phyloP scores from a whole-genome alignment of 2,888 invertebrate species.

The Limnephilus auricula region DNA sequence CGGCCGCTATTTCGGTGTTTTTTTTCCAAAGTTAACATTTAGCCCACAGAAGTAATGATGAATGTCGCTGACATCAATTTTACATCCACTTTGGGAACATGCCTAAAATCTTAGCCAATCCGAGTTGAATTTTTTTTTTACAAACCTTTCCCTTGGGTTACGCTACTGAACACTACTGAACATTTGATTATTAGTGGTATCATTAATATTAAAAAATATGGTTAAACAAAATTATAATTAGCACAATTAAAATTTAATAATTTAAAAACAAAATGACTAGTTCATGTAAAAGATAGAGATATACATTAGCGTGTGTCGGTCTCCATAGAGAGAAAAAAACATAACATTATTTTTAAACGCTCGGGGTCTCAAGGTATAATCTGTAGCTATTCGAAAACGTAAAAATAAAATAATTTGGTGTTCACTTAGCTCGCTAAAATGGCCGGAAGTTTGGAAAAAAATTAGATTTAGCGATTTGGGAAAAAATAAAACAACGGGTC shows the following conservation, averaged over 20 bases:
- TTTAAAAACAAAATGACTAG: no score
- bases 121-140: background rate
- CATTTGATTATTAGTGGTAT: background rate
- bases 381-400: no score
- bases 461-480: no score
- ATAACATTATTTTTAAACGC: no score
- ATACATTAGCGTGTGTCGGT: no score
- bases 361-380: no score
- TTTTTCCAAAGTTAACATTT: background rate
- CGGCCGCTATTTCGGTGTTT: background rate
- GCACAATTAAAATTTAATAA: background rate
- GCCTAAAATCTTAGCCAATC: background rate
- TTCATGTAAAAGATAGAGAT: no score
- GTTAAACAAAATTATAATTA: background rate
- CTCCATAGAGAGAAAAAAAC: no score
- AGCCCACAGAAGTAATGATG: background rate
- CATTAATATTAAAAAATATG: background rate
- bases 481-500: no score
- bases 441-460: no score
- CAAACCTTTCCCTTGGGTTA: background rate
- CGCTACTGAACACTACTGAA: background rate
- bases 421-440: no score
- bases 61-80: slow-evolving; percentile 16
- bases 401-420: no score
- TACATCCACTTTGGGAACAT: background rate